Conservation (phyloP, 2,888 invertebrate species). For the Toxonevra muliebris region DNA sequence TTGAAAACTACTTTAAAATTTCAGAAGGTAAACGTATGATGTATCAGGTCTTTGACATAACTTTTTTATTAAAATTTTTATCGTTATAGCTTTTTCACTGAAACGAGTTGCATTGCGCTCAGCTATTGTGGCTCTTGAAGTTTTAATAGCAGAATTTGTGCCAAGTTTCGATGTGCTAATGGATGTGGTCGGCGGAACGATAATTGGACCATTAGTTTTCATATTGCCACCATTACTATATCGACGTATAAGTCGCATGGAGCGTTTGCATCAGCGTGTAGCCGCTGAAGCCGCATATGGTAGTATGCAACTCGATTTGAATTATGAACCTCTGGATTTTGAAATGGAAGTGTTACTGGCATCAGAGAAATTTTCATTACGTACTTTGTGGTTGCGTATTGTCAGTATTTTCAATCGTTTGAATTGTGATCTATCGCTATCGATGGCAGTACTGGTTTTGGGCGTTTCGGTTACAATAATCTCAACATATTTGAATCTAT, state of each 20-base stretch:
- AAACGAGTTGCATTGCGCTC: conserved; percentile 78
- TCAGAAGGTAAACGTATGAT: conserved; percentile 71
- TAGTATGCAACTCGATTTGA: conserved; percentile 57
- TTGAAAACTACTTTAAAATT: conserved; percentile 80
- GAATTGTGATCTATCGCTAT: conserved; percentile 67
- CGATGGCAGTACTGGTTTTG: conserved; percentile 70
- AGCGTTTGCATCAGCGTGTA: conserved; percentile 58
- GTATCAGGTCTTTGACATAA: neutral
- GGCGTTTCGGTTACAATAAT: conserved; percentile 73
- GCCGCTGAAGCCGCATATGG: conserved; percentile 60
- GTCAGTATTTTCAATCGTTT: conserved; percentile 48
- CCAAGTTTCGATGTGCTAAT: conserved; percentile 88
- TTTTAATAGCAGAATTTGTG: conserved; percentile 82
- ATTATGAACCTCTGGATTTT: conserved; percentile 54
- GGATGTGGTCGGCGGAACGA: conserved; percentile 84
- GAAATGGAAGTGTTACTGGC: conserved; percentile 47
- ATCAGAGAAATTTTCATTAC: neutral
- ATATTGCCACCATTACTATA: conserved; percentile 86
- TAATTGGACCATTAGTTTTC: conserved; percentile 85
- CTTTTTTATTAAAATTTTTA: neutral
- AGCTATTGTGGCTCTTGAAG: conserved; percentile 73
- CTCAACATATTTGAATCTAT: conserved; percentile 77
- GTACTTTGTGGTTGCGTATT: conserved; percentile 45
- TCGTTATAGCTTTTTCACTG: conserved; percentile 76
- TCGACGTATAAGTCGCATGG: conserved; percentile 71